Evolutionary conservation across 1,140 invertebrate genomes (phyloP).

Genomic region (Pseudomyrmex cubaensis): DNA sequence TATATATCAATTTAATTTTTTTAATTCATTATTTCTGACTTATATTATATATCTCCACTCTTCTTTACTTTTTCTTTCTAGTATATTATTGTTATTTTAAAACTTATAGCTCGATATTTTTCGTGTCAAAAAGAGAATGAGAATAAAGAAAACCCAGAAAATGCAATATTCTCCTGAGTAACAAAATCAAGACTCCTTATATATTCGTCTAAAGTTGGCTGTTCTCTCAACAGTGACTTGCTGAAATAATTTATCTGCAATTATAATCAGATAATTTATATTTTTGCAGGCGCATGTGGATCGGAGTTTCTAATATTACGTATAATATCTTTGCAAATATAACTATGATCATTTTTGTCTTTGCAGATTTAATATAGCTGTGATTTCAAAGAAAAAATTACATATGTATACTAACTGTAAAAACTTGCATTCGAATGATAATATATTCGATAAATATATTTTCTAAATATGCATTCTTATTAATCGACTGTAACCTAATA

Average conservation of each 20-base stretch:
- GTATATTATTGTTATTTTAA: background rate
- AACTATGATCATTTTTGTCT: background rate
- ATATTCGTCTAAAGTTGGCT: slow-evolving; percentile 4
- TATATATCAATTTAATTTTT: no score
- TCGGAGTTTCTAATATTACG: slow-evolving; percentile 7
- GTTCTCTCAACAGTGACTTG: background rate
- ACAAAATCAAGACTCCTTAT: slow-evolving; percentile 2
- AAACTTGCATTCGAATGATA: background rate
- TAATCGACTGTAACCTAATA: background rate
- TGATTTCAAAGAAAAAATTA: background rate
- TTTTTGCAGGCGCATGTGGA: background rate
- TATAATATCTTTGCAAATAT: slow-evolving; percentile 1
- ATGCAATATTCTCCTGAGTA: slow-evolving; percentile 39
- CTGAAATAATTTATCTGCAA: slow-evolving; percentile 26
- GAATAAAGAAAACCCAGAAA: slow-evolving; percentile 21
- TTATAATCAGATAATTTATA: slow-evolving; percentile 25
- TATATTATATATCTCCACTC: no score
- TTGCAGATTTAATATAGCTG: background rate
- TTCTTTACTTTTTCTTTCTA: no score
- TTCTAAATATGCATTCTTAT: background rate
- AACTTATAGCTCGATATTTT: slow-evolving; percentile 9
- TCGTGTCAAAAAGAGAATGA: background rate
- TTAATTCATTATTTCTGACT: no score
- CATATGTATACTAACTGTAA: background rate
- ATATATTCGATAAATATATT: slow-evolving; percentile 18